Evolutionary conservation across 2,888 invertebrate genomes (phyloP).

Genomic region (Cybosia mesomella): DNA sequence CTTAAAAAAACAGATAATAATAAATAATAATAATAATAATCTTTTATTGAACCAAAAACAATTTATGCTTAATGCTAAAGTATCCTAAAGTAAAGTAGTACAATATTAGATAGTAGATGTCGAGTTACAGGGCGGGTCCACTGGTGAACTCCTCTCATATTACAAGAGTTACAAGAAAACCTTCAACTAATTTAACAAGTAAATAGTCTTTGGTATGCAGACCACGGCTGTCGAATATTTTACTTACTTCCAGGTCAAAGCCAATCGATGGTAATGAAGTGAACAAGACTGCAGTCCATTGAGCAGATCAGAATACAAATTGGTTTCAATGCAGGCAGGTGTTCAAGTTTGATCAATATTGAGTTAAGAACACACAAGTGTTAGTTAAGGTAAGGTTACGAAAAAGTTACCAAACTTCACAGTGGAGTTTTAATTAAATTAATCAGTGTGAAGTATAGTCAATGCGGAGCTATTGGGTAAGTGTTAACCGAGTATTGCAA

Average conservation of each 20-base stretch:
- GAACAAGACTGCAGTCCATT: neutral
- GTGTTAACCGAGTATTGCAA: too few relatives aligned
- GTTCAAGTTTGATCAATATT: neutral
- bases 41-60: too few relatives aligned
- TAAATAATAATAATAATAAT: too few relatives aligned
- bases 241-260: neutral
- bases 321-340: neutral
- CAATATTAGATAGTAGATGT: too few relatives aligned
- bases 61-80: too few relatives aligned
- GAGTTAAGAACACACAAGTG: neutral
- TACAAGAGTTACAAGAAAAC: neutral
- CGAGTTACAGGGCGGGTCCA: neutral
- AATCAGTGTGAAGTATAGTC: too few relatives aligned
- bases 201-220: neutral
- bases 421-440: too few relatives aligned
- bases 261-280: neutral
- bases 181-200: neutral
- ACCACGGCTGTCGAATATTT: neutral
- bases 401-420: neutral
- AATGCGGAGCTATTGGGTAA: too few relatives aligned
- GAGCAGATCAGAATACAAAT: conserved; percentile 2
- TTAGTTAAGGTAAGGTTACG: neutral
- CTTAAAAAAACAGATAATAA: neutral
- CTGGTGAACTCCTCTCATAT: neutral
- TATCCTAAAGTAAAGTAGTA: too few relatives aligned